Evolutionary conservation across 2,888 invertebrate species (phyloP).

Genomic region (Diarsia brunnea): DNA sequence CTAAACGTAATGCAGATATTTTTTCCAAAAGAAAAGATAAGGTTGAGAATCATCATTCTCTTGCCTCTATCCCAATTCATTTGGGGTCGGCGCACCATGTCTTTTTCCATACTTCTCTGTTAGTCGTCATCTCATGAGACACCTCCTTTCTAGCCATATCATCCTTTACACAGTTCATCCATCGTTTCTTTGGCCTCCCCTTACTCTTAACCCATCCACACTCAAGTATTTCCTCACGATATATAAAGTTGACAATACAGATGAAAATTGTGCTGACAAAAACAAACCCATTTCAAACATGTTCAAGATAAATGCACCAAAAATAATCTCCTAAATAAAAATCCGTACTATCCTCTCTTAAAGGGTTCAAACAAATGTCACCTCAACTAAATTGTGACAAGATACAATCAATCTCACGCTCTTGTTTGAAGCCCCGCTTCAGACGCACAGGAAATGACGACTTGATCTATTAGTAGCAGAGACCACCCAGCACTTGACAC

Average conservation of each 20-base stretch:
- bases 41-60: too few species aligned
- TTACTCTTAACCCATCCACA: too few species aligned
- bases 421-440: conserved; percentile 31
- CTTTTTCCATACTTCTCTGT: too few species aligned
- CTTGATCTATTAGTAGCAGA: conserved; percentile 52
- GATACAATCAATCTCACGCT: conserved; percentile 22
- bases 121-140: too few species aligned
- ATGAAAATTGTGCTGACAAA: background rate
- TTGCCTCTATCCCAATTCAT: too few species aligned
- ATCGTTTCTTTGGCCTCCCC: too few species aligned
- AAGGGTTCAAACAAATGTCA: background rate
- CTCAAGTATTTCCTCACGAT: too few species aligned
- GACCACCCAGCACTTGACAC: conserved; percentile 53
- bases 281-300: background rate
- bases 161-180: too few species aligned
- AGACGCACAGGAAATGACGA: conserved; percentile 46
- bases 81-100: too few species aligned
- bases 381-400: conserved; percentile 28
- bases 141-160: too few species aligned
- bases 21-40: too few species aligned
- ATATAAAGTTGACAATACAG: background rate
- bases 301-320: background rate
- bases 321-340: background rate
- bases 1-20: background rate
- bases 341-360: background rate